These are phyloP conservation scores for Caradrina clavipalpis DNA, from an alignment of 2,888 invertebrate genomes.

Conservation along the genomic window DNA sequence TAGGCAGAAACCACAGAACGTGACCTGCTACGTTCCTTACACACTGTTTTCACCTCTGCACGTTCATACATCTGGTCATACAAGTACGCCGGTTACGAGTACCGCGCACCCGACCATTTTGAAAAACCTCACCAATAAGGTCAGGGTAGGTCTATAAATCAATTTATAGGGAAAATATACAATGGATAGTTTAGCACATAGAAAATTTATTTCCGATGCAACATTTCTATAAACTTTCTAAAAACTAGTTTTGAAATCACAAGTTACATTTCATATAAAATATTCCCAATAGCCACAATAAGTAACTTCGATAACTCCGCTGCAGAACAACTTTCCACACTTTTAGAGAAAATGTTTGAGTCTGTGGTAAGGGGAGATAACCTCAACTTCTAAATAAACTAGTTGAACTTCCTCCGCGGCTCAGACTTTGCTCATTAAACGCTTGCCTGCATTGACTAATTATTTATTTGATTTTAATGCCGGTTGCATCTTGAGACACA, in stretches of 20 bases:
- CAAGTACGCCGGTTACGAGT: no score
- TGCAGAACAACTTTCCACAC: constrained; percentile 5
- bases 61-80: no score
- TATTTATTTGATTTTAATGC: background rate
- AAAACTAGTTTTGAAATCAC: constrained; percentile 4
- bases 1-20: no score
- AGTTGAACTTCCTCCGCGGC: background rate
- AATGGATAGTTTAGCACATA: no score
- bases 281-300: constrained; percentile 18
- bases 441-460: background rate
- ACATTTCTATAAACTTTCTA: background rate
- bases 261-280: constrained; percentile 20
- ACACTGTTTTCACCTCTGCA: no score
- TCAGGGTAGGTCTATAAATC: no score
- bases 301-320: constrained; percentile 13
- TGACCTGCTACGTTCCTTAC: no score
- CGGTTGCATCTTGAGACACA: background rate
- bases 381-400: background rate
- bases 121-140: no score
- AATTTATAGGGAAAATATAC: no score
- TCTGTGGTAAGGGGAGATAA: background rate
- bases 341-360: background rate
- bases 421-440: constrained; percentile 9
- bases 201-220: background rate
- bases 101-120: no score